Conservation (phyloP, 2,888 invertebrate genomes). For the Trachelus iudaicus region DNA sequence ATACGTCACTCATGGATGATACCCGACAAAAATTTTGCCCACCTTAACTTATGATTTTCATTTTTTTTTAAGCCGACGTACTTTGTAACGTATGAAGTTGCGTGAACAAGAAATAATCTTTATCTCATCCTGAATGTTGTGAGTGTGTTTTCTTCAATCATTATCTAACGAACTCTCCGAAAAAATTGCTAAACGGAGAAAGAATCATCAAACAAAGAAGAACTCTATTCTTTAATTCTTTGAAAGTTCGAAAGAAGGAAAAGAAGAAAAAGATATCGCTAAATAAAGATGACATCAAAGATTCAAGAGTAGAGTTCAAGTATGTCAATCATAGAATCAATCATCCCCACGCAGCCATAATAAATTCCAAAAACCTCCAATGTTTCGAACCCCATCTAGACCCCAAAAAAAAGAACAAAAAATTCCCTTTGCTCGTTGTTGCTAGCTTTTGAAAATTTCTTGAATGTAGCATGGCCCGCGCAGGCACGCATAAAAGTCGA, state of each 20-base stretch:
- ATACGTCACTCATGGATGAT: not conserved
- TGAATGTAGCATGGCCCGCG: conserved; percentile 64
- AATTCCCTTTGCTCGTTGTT: conserved; percentile 57
- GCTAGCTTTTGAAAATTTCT: conserved; percentile 57
- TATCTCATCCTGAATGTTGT: not conserved
- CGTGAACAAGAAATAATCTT: not conserved
- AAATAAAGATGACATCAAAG: not conserved
- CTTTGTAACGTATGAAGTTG: not conserved
- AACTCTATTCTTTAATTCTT: not conserved
- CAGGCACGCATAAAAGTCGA: conserved; percentile 23
- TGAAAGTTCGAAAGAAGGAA: not conserved
- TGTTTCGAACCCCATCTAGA: not conserved
- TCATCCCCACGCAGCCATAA: not conserved
- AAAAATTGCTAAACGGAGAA: not conserved
- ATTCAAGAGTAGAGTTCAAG: not conserved
- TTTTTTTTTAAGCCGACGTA: not conserved
- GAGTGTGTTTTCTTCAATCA: not conserved
- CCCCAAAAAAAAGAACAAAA: not conserved
- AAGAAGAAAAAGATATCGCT: too few species aligned
- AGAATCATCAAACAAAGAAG: not conserved
- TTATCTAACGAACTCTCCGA: not conserved
- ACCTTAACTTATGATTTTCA: not conserved
- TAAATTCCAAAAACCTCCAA: not conserved
- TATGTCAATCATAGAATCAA: not conserved
- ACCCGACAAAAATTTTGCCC: not conserved